These are phyloP conservation scores for Eupithecia abbreviata DNA, from an alignment of 2,888 invertebrate genomes.

Conservation along the genomic window DNA sequence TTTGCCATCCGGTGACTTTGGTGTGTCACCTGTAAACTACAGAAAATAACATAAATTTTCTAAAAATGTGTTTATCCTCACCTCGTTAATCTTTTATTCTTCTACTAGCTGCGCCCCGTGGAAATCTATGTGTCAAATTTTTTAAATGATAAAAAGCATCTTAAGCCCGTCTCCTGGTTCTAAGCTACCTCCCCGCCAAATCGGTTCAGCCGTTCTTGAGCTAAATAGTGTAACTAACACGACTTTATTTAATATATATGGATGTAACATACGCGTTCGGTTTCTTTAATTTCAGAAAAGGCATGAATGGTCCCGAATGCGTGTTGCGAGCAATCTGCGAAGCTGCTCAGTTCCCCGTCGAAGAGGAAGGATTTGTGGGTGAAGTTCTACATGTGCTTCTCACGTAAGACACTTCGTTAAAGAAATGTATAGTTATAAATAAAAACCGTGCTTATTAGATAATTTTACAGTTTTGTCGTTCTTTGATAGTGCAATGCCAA, in stretches of 20 bases:
- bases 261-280: neutral
- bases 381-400: slow-evolving; percentile 88
- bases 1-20: neutral
- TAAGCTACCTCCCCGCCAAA: too few relatives aligned
- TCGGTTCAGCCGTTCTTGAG: too few relatives aligned
- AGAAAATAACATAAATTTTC: neutral
- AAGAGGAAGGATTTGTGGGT: slow-evolving; percentile 87
- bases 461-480: neutral
- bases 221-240: too few relatives aligned
- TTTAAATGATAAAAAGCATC: too few relatives aligned
- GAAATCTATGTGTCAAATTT: too few relatives aligned
- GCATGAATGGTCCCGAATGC: slow-evolving; percentile 87
- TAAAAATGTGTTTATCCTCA: neutral
- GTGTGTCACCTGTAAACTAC: neutral
- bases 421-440: neutral
- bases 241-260: too few relatives aligned
- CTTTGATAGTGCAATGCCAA: neutral
- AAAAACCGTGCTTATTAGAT: neutral
- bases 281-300: slow-evolving; percentile 72
- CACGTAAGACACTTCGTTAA: slow-evolving; percentile 81
- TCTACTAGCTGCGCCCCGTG: too few relatives aligned
- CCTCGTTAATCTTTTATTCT: neutral
- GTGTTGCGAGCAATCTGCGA: slow-evolving; percentile 90
- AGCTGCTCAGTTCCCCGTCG: slow-evolving; percentile 86
- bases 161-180: too few relatives aligned